Conservation (phyloP, 2,888 invertebrate species). For the Fragum sueziense region DNA sequence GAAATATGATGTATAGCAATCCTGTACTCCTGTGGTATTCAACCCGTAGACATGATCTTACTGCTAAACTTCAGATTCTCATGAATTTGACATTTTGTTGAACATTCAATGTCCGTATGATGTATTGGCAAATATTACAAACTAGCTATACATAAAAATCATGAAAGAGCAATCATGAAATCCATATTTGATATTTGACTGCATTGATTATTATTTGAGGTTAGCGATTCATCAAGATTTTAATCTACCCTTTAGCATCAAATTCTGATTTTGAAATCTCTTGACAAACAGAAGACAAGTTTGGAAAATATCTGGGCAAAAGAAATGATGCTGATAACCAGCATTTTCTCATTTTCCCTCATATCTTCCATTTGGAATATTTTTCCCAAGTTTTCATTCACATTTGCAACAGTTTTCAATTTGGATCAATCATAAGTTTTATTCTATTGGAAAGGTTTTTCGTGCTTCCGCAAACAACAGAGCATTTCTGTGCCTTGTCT, state of each 20-base stretch:
- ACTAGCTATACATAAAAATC: too few species aligned
- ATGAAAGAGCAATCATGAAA: too few species aligned
- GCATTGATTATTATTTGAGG: too few species aligned
- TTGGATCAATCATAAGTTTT: not conserved
- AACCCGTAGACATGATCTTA: not conserved
- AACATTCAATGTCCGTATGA: not conserved
- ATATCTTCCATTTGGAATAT: not conserved
- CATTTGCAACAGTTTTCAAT: not conserved
- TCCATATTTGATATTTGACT: too few species aligned
- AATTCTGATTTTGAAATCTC: too few species aligned
- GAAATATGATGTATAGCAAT: not conserved
- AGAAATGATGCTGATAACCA: not conserved
- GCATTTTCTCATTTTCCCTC: not conserved
- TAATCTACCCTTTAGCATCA: too few species aligned
- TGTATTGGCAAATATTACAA: too few species aligned
- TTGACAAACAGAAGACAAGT: too few species aligned
- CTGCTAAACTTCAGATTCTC: not conserved
- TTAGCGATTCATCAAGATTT: too few species aligned
- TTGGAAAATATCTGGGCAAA: too few species aligned
- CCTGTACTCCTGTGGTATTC: not conserved
- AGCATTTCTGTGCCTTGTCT: not conserved
- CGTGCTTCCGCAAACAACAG: not conserved
- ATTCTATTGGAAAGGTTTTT: not conserved
- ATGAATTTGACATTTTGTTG: not conserved
- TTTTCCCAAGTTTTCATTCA: not conserved